Evolutionary conservation across 1,140 invertebrate species (phyloP), one percentile per base, ranked within the genome.

Genomic region (Phortica variegata): DNA sequence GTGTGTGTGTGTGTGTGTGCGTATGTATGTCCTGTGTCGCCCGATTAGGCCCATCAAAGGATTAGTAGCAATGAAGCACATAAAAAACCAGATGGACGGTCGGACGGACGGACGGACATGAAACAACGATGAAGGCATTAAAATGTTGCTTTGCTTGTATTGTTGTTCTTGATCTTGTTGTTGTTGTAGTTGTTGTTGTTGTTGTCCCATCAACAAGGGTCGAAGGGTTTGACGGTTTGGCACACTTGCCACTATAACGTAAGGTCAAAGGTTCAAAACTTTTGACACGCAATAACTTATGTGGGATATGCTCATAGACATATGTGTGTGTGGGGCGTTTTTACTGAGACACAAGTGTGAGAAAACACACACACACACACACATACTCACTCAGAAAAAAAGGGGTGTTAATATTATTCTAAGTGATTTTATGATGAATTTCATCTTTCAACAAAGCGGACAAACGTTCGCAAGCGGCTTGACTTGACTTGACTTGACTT

Each of bases 371-470:
- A 10, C 33, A 34, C 33, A 34, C 33, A 34, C 31, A 19, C 56
- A 21, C 45, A 44, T 37, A 52, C 6, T 29, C 21, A n/a, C n/a
- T n/a, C 36, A 37, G 21, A 18, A 41, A 42, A 58, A 19, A 47
- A 57, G 55, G 60, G 63, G 68, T 58, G 62, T 49, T 65, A 68
- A 68, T 68, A 55, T 61, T 57, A 52, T 68, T 68, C 63, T 68
- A 68, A 68, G 63, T 68, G 65, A 68, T 68, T 68, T 68, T 68
- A 68, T 68, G 63, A 68, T 68, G 63, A 68, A 68, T 68, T 68
- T 65, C 52, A 58, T 60, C 63, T 63, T 59, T 68, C 47, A 38
- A 38, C 50, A 18, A 50, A 26, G 37, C 39, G 26, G 31, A 42
- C 23, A 34, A 36, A 17, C 41, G 15, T 18, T 31, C 7, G 15